Percentiles rank a stretch among this genome's conserved stretches.
Conservation (phyloP, 2,113 vertebrate species). For the Amphiprion ocellaris region DNA sequence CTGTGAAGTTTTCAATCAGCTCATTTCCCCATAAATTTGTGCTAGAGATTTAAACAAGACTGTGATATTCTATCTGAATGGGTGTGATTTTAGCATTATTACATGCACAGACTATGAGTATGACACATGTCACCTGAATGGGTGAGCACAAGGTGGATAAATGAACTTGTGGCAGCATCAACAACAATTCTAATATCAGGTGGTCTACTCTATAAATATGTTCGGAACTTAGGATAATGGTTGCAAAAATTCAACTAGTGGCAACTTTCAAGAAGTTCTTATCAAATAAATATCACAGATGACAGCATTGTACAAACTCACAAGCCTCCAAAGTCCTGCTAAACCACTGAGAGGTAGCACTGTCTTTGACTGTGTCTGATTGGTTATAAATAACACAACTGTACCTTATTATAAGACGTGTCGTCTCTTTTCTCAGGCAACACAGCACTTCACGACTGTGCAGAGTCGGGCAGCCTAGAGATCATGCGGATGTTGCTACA, state of each 20-base stretch:
- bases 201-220: slow-evolving; percentile 22
- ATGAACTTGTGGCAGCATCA: not conserved
- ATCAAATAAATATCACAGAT: not conserved
- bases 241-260: too few species aligned
- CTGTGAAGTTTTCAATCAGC: not conserved
- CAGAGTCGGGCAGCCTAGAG: slow-evolving; percentile 98
- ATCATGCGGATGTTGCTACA: slow-evolving; percentile 99
- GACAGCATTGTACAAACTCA: not conserved
- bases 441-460: slow-evolving; percentile 96
- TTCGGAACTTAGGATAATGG: not conserved
- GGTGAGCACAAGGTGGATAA: not conserved
- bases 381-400: not conserved
- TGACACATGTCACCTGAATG: not conserved
- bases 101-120: not conserved
- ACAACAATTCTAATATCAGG: not conserved
- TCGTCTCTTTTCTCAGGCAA: slow-evolving; percentile 86
- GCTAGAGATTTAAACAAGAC: not conserved
- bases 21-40: not conserved
- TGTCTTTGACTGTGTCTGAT: not conserved
- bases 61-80: not conserved
- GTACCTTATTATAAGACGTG: not conserved
- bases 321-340: not conserved
- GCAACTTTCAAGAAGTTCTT: not conserved
- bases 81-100: not conserved
- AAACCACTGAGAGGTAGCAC: not conserved